Conservation (phyloP, 92 coral and sea anemone species). For the Zoanthus sansibaricus region DNA sequence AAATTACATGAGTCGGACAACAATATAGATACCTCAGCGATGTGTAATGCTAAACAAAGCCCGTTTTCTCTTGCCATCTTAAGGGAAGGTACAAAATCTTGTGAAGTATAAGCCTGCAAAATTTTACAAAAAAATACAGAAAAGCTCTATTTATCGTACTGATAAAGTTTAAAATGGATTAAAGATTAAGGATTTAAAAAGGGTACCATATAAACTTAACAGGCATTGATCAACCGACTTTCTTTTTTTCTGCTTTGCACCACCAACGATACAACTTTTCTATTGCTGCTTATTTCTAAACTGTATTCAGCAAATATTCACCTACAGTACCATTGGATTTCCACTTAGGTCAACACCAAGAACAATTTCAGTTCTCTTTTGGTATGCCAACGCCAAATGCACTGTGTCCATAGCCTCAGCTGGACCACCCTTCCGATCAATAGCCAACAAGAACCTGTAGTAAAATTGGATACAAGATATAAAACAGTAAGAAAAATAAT, state of each 20-base stretch:
- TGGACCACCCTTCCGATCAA: constrained; percentile 79
- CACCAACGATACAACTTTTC: no score
- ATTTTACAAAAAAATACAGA: neutral
- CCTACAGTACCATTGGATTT: constrained; percentile 69
- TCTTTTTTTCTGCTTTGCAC: no score
- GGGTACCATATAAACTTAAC: no score
- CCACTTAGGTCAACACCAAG: constrained; percentile 93
- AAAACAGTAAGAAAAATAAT: neutral
- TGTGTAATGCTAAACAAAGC: constrained; percentile 82
- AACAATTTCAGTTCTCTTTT: constrained; percentile 60
- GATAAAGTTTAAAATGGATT: neutral
- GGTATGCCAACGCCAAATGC: constrained; percentile 68
- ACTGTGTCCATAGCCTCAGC: constrained; percentile 88
- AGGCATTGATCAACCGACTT: no score
- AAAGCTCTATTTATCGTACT: no score
- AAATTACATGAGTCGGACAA: no score
- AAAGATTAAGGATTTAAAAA: no score
- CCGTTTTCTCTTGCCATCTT: constrained; percentile 79
- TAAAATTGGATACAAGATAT: neutral
- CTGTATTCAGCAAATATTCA: no score
- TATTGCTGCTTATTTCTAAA: no score
- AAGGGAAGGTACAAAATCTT: constrained; percentile 81
- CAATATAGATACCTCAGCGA: constrained; percentile 78
- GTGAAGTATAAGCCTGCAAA: constrained; percentile 68
- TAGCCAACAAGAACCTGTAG: constrained; percentile 78